phyloP scores from a whole-genome alignment of 1,140 invertebrate species.

The Zaprionus taronus region DNA sequence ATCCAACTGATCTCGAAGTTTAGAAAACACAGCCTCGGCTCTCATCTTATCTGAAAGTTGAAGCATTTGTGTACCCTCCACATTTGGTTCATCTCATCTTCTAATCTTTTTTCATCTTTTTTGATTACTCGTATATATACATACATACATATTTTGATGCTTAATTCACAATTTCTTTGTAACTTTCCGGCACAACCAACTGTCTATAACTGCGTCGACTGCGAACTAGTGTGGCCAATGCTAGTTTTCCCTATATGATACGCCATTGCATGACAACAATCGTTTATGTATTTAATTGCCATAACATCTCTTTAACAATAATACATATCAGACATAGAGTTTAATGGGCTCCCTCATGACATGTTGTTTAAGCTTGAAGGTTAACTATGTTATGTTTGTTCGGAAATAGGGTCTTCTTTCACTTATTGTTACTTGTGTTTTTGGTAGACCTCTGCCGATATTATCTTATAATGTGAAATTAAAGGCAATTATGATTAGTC shows the following conservation, averaged over 20 bases:
- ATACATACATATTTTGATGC: background rate
- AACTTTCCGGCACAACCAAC: background rate
- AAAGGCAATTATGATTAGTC: background rate
- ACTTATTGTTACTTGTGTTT: background rate
- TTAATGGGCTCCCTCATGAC: conserved; percentile 15
- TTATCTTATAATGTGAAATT: background rate
- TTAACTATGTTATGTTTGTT: conserved; percentile 7
- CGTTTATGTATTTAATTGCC: conserved; percentile 3
- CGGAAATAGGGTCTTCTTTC: background rate
- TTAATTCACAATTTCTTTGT: background rate
- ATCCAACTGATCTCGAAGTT: conserved; percentile 26
- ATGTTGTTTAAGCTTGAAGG: background rate
- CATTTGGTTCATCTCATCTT: background rate
- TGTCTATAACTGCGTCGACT: background rate
- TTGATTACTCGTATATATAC: background rate
- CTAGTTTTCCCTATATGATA: background rate
- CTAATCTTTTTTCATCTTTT: background rate
- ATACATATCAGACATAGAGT: background rate
- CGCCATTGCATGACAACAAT: background rate
- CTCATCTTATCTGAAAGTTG: conserved; percentile 24
- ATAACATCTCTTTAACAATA: background rate
- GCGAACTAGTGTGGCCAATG: background rate
- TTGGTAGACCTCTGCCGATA: background rate
- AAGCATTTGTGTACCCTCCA: conserved; percentile 2
- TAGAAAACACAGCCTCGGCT: background rate